Evolutionary conservation across 2,797 vertebrate genomes (phyloP).

Genomic region (Lacerta agilis): DNA sequence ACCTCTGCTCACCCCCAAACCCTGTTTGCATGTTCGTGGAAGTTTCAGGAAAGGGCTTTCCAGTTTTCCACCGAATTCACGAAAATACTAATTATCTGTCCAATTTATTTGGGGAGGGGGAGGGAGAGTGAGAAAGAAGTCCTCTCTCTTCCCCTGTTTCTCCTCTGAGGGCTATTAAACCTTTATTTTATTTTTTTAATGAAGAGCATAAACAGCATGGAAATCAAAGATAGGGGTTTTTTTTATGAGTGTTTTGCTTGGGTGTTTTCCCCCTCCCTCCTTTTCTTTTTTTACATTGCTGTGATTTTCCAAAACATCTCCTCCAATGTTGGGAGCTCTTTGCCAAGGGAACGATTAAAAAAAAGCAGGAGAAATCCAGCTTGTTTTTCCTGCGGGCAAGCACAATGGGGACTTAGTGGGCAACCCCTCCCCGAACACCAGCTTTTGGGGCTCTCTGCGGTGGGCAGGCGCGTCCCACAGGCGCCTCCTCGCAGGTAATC

Average conservation of each 20-base stretch:
- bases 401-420: neutral
- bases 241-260: slow-evolving; percentile 57
- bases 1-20: neutral
- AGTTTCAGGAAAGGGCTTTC: slow-evolving; percentile 31
- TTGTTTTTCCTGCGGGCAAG: slow-evolving; percentile 46
- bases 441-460: slow-evolving; percentile 20
- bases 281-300: neutral
- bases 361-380: slow-evolving; percentile 59
- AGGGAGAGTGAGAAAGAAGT: slow-evolving; percentile 32
- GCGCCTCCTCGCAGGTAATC: slow-evolving; percentile 15
- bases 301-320: slow-evolving; percentile 66
- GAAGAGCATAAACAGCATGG: slow-evolving; percentile 62
- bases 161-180: slow-evolving; percentile 66
- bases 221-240: slow-evolving; percentile 66
- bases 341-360: slow-evolving; percentile 73
- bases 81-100: slow-evolving; percentile 46
- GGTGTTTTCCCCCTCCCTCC: neutral
- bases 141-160: slow-evolving; percentile 38
- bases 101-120: slow-evolving; percentile 55
- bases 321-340: slow-evolving; percentile 66
- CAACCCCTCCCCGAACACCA: slow-evolving; percentile 34
- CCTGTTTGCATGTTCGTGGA: slow-evolving; percentile 54
- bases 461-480: slow-evolving; percentile 32
- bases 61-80: slow-evolving; percentile 72
- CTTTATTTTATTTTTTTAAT: slow-evolving; percentile 54